Conservation (phyloP, 2,797 vertebrate genomes). For the Schizopygopsis pylzovi region DNA sequence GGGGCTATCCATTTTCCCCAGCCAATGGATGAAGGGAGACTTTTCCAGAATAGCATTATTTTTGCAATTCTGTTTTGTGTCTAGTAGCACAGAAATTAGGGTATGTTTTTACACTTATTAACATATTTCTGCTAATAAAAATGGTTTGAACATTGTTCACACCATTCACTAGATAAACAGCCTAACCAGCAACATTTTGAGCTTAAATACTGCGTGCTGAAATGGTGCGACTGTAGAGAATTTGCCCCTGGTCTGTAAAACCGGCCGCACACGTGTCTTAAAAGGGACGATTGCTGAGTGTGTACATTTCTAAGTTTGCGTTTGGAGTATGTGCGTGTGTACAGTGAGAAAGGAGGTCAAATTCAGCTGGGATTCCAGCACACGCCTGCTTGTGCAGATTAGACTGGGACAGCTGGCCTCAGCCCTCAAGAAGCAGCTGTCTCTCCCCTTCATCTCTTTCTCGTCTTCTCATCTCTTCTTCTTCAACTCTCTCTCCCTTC, state of each 20-base stretch:
- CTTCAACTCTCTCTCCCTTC: too few relatives aligned
- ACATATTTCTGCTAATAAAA: background rate
- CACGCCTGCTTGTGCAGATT: slow-evolving; percentile 77
- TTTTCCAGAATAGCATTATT: background rate
- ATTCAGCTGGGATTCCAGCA: slow-evolving; percentile 80
- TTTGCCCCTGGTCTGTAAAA: slow-evolving; percentile 9
- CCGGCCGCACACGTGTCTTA: slow-evolving; percentile 10
- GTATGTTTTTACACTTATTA: background rate
- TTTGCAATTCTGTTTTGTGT: background rate
- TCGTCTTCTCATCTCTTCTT: too few relatives aligned
- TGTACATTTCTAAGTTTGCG: slow-evolving; percentile 46
- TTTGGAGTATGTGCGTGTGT: slow-evolving; percentile 49
- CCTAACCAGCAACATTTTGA: background rate
- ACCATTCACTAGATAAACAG: background rate
- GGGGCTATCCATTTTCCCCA: background rate
- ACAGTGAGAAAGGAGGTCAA: slow-evolving; percentile 52
- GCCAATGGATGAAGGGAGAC: background rate
- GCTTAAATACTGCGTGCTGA: background rate
- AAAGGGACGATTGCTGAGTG: slow-evolving; percentile 46
- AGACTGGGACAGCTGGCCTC: slow-evolving; percentile 74
- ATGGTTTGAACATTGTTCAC: background rate
- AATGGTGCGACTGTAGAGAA: background rate
- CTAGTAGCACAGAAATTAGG: too few relatives aligned
- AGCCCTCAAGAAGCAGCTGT: slow-evolving; percentile 74
- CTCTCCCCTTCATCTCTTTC: slow-evolving; percentile 56